Evolutionary conservation across 2,888 invertebrate genomes (phyloP).

Genomic region (Chymomyza fuscimana): DNA sequence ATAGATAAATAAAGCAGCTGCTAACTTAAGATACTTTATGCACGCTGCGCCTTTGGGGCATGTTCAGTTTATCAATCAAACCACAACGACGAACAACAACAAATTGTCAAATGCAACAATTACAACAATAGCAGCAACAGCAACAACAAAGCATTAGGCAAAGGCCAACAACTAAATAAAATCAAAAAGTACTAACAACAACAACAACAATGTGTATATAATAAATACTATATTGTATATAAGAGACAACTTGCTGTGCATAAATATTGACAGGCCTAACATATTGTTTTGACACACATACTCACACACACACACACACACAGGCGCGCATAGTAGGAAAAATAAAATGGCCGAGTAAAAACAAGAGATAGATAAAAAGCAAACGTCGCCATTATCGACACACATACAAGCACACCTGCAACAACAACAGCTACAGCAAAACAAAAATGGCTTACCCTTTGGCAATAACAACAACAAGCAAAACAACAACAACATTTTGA

Average conservation of each 20-base stretch:
- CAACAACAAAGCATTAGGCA: background rate
- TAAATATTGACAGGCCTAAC: background rate
- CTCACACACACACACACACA: slow-evolving; percentile 8
- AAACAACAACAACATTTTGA: slow-evolving; percentile 50
- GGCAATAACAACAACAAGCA: slow-evolving; percentile 1
- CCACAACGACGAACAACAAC: too few relatives aligned
- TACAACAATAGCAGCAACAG: slow-evolving; percentile 27
- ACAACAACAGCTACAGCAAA: background rate
- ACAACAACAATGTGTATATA: background rate
- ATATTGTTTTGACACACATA: background rate
- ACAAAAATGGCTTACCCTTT: slow-evolving; percentile 3
- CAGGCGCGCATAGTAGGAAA: background rate
- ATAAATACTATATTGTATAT: background rate
- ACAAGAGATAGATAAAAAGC: background rate
- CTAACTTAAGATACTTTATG: background rate
- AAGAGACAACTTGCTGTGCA: background rate
- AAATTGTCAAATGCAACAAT: background rate
- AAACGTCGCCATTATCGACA: slow-evolving; percentile 6
- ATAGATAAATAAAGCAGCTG: background rate
- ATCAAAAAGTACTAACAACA: background rate
- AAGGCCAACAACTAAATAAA: slow-evolving; percentile 4
- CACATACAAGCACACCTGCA: background rate
- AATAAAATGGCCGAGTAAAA: slow-evolving; percentile 1
- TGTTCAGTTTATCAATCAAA: slow-evolving; percentile 54
- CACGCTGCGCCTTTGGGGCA: slow-evolving; percentile 25